phyloP scores from a whole-genome alignment of 1,140 invertebrate genomes.

The Drosophila tani region DNA sequence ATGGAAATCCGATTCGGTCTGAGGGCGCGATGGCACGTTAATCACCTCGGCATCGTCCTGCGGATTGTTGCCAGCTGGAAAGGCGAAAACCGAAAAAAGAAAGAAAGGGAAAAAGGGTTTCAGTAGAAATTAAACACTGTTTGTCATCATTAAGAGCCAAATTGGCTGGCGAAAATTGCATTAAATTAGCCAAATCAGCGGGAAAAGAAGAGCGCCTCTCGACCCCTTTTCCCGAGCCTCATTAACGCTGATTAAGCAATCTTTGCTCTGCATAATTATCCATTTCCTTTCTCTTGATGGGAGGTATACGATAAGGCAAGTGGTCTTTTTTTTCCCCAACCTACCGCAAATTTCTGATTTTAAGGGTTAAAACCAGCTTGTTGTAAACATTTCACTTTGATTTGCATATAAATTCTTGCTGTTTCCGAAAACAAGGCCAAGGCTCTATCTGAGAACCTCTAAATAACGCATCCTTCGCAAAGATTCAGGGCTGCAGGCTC shows the following conservation, averaged over 20 bases:
- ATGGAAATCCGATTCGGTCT: constrained; percentile 58
- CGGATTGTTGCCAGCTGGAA: constrained; percentile 68
- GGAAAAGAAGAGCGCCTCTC: constrained; percentile 26
- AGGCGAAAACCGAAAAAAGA: neutral
- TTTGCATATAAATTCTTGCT: constrained; percentile 6
- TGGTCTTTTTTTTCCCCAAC: constrained; percentile 16
- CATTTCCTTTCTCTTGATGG: neutral
- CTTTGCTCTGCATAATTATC: constrained; percentile 65
- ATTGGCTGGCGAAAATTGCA: constrained; percentile 52
- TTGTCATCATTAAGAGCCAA: constrained; percentile 64
- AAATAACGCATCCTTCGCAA: constrained; percentile 33
- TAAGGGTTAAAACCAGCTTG: neutral
- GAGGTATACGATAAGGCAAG: constrained; percentile 4
- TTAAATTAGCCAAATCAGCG: constrained; percentile 72
- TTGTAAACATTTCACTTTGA: constrained; percentile 10
- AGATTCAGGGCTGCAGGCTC: constrained; percentile 18
- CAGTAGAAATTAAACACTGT: constrained; percentile 42
- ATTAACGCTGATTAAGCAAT: constrained; percentile 73
- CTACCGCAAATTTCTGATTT: neutral
- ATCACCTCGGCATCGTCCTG: constrained; percentile 78
- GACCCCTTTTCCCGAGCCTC: constrained; percentile 46
- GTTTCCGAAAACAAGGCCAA: constrained; percentile 50
- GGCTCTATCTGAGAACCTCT: constrained; percentile 42
- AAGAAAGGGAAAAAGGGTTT: constrained; percentile 14
- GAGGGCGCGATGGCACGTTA: constrained; percentile 45